Evolutionary conservation across 2,113 vertebrate genomes (phyloP).

Genomic region (Speoplatyrhinus poulsoni): DNA sequence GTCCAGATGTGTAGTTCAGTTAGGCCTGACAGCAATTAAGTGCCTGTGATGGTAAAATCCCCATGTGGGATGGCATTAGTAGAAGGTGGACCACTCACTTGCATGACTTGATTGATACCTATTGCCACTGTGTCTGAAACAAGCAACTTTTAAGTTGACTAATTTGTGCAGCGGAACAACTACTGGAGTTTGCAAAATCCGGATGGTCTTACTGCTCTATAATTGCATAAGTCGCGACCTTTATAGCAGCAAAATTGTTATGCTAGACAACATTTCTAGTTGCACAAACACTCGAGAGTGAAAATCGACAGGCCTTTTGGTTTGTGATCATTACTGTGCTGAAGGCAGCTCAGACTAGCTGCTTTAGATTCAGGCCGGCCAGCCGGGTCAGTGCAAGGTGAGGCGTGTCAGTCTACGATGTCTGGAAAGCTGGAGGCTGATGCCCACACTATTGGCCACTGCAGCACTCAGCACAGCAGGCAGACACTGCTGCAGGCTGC

Average conservation of each 20-base stretch:
- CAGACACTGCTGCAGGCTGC: neutral
- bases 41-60: too few relatives aligned
- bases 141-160: too few relatives aligned
- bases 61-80: too few relatives aligned
- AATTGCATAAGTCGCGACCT: neutral
- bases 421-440: slow-evolving; percentile 1
- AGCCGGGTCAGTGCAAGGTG: slow-evolving; percentile 1
- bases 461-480: too few relatives aligned
- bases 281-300: neutral
- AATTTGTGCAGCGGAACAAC: too few relatives aligned
- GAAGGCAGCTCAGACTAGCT: neutral
- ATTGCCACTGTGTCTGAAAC: neutral
- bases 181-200: too few relatives aligned
- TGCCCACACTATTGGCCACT: slow-evolving; percentile 3
- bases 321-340: slow-evolving; percentile 1
- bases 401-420: neutral
- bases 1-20: too few relatives aligned
- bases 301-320: neutral
- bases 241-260: neutral
- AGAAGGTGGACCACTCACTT: too few relatives aligned
- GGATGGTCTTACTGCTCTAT: too few relatives aligned
- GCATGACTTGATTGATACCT: neutral
- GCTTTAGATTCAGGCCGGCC: neutral
- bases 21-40: too few relatives aligned
- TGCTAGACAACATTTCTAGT: neutral